A percentile compares a stretch with the other conserved stretches of the same genome.
Evolutionary conservation across 2,888 invertebrate species (phyloP).

Genomic region (Mesoligia furuncula): DNA sequence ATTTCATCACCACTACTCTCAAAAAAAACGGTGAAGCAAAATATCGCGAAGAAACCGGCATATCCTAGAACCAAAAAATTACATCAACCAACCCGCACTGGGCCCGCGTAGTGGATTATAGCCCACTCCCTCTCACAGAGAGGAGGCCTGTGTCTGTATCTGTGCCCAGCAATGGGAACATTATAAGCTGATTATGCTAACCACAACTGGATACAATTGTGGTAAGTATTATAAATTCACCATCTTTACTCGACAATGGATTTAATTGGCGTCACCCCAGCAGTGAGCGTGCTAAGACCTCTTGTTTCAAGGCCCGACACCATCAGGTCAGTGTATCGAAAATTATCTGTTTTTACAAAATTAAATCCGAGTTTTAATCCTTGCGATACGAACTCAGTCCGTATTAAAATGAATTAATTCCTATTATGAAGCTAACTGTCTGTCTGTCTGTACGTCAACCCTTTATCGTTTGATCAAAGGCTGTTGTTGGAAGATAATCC

Average conservation of each 20-base stretch:
- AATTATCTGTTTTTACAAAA: constrained; percentile 47
- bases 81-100: too few relatives aligned
- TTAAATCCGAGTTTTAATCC: constrained; percentile 44
- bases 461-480: constrained; percentile 40
- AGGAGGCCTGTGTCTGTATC: too few relatives aligned
- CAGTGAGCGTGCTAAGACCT: neutral
- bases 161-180: too few relatives aligned
- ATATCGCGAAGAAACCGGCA: too few relatives aligned
- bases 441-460: constrained; percentile 18
- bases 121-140: too few relatives aligned
- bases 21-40: too few relatives aligned
- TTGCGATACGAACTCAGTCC: constrained; percentile 15
- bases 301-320: constrained; percentile 10
- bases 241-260: neutral
- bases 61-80: too few relatives aligned
- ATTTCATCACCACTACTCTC: too few relatives aligned
- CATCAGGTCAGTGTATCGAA: constrained; percentile 30
- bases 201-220: neutral
- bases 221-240: neutral
- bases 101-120: too few relatives aligned
- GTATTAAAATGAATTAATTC: constrained; percentile 49
- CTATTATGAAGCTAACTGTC: constrained; percentile 35
- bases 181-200: neutral
- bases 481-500: constrained; percentile 12
- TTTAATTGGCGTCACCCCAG: neutral